A percentile compares a stretch with the other conserved stretches of the same genome.
These are phyloP conservation scores for Muschampia plurimacula DNA, from an alignment of 2,888 invertebrate genomes.

Conservation along the genomic window DNA sequence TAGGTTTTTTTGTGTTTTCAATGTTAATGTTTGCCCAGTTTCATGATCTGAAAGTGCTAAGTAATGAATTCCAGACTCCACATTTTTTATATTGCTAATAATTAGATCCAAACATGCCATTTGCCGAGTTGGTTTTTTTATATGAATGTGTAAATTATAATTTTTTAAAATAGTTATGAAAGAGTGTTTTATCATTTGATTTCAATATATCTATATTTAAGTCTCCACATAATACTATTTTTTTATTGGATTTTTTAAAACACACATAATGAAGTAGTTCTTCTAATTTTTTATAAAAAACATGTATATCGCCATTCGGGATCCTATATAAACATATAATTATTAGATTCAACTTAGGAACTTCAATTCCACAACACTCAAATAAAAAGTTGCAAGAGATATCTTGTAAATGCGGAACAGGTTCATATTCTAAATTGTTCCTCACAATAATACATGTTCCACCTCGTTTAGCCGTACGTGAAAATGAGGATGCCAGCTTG, in stretches of 20 bases:
- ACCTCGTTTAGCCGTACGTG: background rate
- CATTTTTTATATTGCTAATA: constrained; percentile 1
- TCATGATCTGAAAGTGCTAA: background rate
- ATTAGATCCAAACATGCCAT: background rate
- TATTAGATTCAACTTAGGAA: background rate
- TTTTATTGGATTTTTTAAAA: background rate
- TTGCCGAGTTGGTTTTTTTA: constrained; percentile 2
- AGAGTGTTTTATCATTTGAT: background rate
- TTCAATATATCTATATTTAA: background rate
- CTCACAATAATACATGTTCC: background rate
- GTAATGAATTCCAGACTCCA: background rate
- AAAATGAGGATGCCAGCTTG: background rate
- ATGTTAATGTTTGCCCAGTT: background rate
- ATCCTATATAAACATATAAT: background rate
- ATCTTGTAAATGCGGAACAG: background rate
- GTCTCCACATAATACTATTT: background rate
- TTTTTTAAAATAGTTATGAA: background rate
- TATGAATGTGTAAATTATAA: background rate
- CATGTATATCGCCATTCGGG: background rate
- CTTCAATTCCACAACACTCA: background rate
- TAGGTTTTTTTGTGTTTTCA: background rate
- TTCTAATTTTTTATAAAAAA: constrained; percentile 1
- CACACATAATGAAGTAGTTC: background rate
- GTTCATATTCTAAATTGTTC: background rate
- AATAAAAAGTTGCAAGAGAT: background rate